Evolutionary conservation across 2,888 invertebrate species (phyloP).

Genomic region (Alloplasta piceator): DNA sequence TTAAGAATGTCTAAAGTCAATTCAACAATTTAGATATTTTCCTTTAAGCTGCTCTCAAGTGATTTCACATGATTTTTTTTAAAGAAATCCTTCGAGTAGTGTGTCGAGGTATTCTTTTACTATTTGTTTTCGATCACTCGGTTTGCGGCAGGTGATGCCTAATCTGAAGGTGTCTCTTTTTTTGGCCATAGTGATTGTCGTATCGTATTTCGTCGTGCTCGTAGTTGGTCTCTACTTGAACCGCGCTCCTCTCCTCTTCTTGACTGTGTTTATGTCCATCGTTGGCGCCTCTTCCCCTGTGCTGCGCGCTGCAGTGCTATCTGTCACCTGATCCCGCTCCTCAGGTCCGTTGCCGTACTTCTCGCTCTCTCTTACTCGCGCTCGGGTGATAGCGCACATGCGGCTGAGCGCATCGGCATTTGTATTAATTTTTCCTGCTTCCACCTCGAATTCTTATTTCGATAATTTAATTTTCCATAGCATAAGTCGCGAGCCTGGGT

Average conservation of each 20-base stretch:
- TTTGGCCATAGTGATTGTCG: too few species aligned
- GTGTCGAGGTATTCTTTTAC: neutral
- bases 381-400: too few species aligned
- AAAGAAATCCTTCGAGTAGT: neutral
- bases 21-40: constrained; percentile 2
- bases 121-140: too few species aligned
- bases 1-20: neutral
- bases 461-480: neutral
- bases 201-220: too few species aligned
- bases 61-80: neutral
- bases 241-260: too few species aligned
- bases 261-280: too few species aligned
- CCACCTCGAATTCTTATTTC: constrained; percentile 16
- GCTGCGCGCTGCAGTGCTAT: constrained; percentile 26
- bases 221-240: too few species aligned
- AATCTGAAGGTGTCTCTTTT: neutral
- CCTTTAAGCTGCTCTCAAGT: too few species aligned
- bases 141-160: too few species aligned
- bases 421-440: constrained; percentile 24
- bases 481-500: constrained; percentile 12
- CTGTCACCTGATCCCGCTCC: too few species aligned
- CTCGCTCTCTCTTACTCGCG: neutral
- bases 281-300: too few species aligned
- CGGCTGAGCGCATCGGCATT: too few species aligned
- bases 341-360: neutral